A percentile compares a stretch with the other conserved stretches of the same genome.
These are phyloP conservation scores for Coecobrya sp. DNA, from an alignment of 2,888 invertebrate species.

Conservation along the genomic window DNA sequence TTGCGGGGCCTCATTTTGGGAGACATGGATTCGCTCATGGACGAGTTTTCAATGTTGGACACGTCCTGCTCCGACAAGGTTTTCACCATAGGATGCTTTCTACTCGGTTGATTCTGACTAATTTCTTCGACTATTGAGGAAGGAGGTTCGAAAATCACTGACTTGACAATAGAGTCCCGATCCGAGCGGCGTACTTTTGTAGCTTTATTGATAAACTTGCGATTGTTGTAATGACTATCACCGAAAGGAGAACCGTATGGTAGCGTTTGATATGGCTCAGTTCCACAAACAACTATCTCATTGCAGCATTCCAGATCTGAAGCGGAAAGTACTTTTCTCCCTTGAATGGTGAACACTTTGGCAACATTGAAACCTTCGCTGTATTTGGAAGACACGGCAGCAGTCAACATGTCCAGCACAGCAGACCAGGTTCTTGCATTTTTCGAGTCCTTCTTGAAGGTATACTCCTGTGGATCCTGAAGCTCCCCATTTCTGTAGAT, in stretches of 20 bases:
- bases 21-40: constrained; percentile 69
- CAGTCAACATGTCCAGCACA: constrained; percentile 81
- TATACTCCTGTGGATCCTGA: constrained; percentile 47
- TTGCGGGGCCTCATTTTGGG: constrained; percentile 76
- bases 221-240: constrained; percentile 28
- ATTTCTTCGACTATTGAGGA: constrained; percentile 67
- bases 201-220: constrained; percentile 5
- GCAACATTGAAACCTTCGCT: constrained; percentile 68
- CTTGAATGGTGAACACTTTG: constrained; percentile 83
- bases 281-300: constrained; percentile 83
- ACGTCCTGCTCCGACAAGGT: constrained; percentile 86
- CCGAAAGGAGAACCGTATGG: constrained; percentile 71
- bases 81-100: constrained; percentile 81
- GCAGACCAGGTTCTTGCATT: constrained; percentile 79
- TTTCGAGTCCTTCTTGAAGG: constrained; percentile 50
- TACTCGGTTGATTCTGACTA: constrained; percentile 27
- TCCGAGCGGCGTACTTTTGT: constrained; percentile 71
- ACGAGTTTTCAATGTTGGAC: constrained; percentile 81
- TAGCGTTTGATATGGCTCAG: constrained; percentile 80
- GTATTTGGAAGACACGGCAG: constrained; percentile 62
- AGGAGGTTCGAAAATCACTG: constrained; percentile 84
- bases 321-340: constrained; percentile 79
- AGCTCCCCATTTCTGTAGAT: constrained; percentile 84
- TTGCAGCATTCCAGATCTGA: constrained; percentile 81
- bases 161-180: constrained; percentile 81